Percentiles rank a stretch among this genome's conserved stretches.
These are phyloP conservation scores for Balaeniceps rex DNA, from an alignment of 2,113 vertebrate species.

Conservation along the genomic window DNA sequence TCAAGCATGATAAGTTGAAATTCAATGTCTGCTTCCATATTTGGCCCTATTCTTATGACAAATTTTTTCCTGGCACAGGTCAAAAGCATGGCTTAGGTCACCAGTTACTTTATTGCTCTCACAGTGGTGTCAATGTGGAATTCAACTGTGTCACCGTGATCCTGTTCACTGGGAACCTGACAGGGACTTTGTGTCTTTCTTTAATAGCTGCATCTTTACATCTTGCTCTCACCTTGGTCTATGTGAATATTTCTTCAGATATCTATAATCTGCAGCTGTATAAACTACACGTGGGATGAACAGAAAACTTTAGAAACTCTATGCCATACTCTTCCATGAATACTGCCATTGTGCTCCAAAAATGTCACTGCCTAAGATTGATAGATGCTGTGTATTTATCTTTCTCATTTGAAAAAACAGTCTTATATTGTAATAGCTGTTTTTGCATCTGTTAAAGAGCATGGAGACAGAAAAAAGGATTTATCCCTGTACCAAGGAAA, in stretches of 20 bases:
- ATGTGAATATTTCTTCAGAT: neutral
- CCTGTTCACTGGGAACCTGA: neutral
- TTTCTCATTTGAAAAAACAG: neutral
- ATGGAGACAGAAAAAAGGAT: neutral
- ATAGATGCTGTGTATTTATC: conserved; percentile 27
- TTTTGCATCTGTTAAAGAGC: neutral
- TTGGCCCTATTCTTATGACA: neutral
- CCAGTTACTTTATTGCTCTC: neutral
- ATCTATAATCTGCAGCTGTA: neutral
- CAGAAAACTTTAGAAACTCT: neutral
- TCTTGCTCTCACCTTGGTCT: neutral
- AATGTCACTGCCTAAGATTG: neutral
- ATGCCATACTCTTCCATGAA: neutral
- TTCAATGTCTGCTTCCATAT: neutral
- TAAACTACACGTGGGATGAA: neutral
- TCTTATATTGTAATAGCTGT: neutral
- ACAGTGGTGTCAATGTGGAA: neutral
- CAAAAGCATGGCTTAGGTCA: neutral
- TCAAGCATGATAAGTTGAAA: neutral
- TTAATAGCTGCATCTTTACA: neutral
- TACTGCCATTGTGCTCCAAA: neutral
- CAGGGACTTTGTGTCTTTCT: neutral
- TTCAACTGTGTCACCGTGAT: neutral
- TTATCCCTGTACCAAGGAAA: neutral
- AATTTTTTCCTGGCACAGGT: neutral